These are phyloP conservation scores for Meteorus cinctellus DNA, from an alignment of 2,888 invertebrate genomes.

Conservation along the genomic window DNA sequence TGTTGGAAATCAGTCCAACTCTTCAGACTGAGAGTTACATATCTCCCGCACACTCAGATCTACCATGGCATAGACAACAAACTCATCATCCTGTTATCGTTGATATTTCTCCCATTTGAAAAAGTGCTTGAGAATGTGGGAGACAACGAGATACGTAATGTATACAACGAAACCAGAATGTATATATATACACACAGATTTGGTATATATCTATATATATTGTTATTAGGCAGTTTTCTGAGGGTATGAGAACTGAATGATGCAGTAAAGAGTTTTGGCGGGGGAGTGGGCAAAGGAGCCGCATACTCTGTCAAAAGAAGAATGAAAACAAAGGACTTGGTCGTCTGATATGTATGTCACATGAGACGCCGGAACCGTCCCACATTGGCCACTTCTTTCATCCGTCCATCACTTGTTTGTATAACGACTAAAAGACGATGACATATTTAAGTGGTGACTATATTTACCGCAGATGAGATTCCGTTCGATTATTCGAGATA, in stretches of 20 bases:
- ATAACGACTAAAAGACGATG: slow-evolving; percentile 49
- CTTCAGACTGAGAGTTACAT: no score
- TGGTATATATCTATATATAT: not conserved
- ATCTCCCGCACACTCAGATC: no score
- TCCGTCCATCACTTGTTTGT: slow-evolving; percentile 69
- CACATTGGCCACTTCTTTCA: slow-evolving; percentile 74
- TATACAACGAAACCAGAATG: not conserved
- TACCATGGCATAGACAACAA: no score
- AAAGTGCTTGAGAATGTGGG: no score
- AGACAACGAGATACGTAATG: not conserved
- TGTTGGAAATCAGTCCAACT: no score
- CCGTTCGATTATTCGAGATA: not conserved
- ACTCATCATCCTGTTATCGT: no score
- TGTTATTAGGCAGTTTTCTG: not conserved
- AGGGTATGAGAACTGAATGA: slow-evolving; percentile 15
- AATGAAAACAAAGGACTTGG: slow-evolving; percentile 66
- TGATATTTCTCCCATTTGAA: no score
- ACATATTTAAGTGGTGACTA: slow-evolving; percentile 53
- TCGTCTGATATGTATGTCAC: slow-evolving; percentile 69
- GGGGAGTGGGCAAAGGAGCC: slow-evolving; percentile 55
- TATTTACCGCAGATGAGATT: slow-evolving; percentile 22
- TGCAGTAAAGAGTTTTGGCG: slow-evolving; percentile 36
- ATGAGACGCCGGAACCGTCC: slow-evolving; percentile 72
- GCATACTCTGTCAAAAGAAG: slow-evolving; percentile 67
- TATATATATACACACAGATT: no score